phyloP scores from a whole-genome alignment of 2,888 invertebrate species.

The Abrostola triplasia region DNA sequence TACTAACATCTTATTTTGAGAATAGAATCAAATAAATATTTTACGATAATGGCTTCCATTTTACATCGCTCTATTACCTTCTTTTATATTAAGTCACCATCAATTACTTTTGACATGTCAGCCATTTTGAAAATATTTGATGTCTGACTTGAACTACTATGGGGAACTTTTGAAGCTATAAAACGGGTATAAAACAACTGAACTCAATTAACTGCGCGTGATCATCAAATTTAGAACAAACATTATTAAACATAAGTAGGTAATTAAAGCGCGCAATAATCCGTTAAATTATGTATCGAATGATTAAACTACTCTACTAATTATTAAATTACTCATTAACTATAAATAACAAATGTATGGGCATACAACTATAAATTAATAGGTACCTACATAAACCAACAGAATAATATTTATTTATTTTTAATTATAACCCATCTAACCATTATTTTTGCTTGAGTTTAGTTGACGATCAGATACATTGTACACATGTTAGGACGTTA shows the following conservation, averaged over 20 bases:
- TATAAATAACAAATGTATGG: too few species aligned
- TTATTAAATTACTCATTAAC: too few species aligned
- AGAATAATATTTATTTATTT: too few species aligned
- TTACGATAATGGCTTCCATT: background rate
- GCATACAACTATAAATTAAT: too few species aligned
- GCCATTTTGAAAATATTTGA: too few species aligned
- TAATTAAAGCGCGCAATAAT: slow-evolving; percentile 2
- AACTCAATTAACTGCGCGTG: background rate
- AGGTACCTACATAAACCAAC: too few species aligned
- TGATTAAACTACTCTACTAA: too few species aligned
- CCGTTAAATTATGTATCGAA: background rate
- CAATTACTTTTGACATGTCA: too few species aligned
- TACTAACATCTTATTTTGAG: background rate
- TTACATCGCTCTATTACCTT: background rate
- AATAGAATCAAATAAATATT: background rate
- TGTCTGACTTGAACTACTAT: background rate
- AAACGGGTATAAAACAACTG: background rate
- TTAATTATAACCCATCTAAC: too few species aligned
- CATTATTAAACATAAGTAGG: background rate
- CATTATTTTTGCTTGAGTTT: too few species aligned
- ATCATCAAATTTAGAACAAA: background rate
- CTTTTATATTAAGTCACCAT: background rate
- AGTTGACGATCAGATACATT: too few species aligned
- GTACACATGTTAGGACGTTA: slow-evolving; percentile 3
- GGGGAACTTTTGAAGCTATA: background rate